Base-by-base conservation (phyloP, 2,797 vertebrate species). In the Chaetodon trifasciatus region DNA sequence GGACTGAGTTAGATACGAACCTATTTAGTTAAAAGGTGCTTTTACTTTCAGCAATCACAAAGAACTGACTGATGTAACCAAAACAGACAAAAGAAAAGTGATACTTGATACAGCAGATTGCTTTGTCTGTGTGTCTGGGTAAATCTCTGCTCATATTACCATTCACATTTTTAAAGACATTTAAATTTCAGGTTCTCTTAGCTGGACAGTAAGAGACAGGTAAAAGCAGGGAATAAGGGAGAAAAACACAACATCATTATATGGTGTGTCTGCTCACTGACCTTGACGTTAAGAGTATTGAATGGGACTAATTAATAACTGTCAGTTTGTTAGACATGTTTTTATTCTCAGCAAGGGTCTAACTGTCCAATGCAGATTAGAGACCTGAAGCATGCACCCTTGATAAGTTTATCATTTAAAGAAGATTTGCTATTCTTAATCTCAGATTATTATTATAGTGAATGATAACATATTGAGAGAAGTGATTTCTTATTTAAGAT, bases 301-400 rank as follows among this genome's bases (percentile, higher is more conserved):
- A 94, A 94, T 93, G 88, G 90, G 90, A 87, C 93, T 93, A 94
- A 94, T 94, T 94, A 94, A 95, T 94, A 94, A 92, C 92, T 95
- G 94, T 93, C 94, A 94, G 85, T 91, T 92, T 91, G 91, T 89
- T 87, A 39, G 79, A 76, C 85, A 76, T 89, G 88, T 91, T 89
- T 75, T 91, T 76, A 82, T 90, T 89, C 75, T 35, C 78, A 88
- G 87, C 78, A 40, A 73, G 61, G 78, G 87, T 88, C 80, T 78
- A 66, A 88, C 81, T 82, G 86, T 86, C 89, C 83, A 60, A 95
- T 94, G 93, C 94, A 93, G 93, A 93, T 94, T 93, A 93, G 89
- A 84, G 87, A 92, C 90, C 91, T 49, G 57, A 73, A 87, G 91
- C 89, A 55, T 86, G 90, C 85, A 85, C 81, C 72, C 87, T 91